These are phyloP conservation scores for Dasyprocta punctata DNA, from an alignment of 2,113 vertebrate species.

Conservation along the genomic window DNA sequence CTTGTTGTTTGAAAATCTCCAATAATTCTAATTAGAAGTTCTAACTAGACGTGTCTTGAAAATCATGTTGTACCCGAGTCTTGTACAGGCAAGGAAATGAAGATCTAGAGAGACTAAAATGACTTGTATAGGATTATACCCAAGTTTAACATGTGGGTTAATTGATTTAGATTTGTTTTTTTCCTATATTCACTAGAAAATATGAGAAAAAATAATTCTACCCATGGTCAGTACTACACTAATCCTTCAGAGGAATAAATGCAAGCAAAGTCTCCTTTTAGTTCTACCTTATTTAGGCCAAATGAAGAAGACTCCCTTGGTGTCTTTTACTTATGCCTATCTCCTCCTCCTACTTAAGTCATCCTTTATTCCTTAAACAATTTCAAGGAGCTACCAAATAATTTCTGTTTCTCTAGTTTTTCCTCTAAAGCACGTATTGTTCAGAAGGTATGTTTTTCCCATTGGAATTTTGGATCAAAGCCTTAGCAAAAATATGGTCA, in stretches of 20 bases:
- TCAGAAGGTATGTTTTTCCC: not conserved
- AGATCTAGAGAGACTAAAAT: not conserved
- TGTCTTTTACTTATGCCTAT: not conserved
- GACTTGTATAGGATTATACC: not conserved
- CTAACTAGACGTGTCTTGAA: not conserved
- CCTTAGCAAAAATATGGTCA: not conserved
- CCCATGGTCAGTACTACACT: not conserved
- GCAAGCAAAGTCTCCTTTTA: not conserved
- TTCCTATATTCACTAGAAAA: not conserved
- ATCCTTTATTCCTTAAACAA: not conserved
- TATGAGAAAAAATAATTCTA: too few species aligned
- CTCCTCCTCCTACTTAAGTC: not conserved
- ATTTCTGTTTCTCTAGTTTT: not conserved
- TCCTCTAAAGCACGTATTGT: not conserved
- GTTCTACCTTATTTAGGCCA: not conserved
- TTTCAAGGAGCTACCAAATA: not conserved
- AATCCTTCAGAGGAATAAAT: not conserved
- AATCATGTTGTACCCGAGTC: not conserved
- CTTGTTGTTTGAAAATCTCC: not conserved
- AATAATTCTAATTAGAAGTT: not conserved
- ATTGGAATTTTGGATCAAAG: not conserved
- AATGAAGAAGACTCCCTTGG: not conserved
- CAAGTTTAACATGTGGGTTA: not conserved
- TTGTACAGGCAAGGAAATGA: not conserved
- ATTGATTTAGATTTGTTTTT: not conserved